These are phyloP conservation scores for Trilocha varians DNA, from an alignment of 2,888 invertebrate species.

Conservation along the genomic window DNA sequence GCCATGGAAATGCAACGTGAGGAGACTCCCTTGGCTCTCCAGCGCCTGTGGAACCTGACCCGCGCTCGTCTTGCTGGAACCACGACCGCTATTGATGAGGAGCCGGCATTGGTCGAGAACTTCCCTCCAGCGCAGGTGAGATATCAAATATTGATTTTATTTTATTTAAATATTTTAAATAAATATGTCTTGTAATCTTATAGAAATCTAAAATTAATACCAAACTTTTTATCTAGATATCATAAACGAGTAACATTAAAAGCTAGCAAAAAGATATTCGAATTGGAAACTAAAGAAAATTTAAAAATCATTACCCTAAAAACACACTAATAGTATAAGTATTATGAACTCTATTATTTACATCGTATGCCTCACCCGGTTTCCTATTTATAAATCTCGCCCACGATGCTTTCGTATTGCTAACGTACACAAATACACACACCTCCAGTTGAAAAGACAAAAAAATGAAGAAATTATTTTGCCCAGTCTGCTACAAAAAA, in stretches of 20 bases:
- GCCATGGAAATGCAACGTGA: slow-evolving; percentile 74
- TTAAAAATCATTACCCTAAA: neutral
- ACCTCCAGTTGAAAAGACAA: neutral
- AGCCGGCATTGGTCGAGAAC: slow-evolving; percentile 52
- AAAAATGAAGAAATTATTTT: too few relatives aligned
- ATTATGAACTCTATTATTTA: neutral
- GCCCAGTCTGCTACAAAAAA: too few relatives aligned
- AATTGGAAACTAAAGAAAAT: too few relatives aligned
- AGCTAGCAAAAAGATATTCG: too few relatives aligned
- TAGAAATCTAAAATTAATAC: too few relatives aligned
- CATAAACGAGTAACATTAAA: too few relatives aligned
- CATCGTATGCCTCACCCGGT: neutral
- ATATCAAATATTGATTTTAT: too few relatives aligned
- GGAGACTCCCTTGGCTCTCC: slow-evolving; percentile 62
- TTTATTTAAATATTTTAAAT: too few relatives aligned
- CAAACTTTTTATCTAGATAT: neutral
- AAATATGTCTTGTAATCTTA: too few relatives aligned
- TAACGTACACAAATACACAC: neutral
- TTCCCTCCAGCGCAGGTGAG: slow-evolving; percentile 60
- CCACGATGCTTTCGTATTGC: neutral
- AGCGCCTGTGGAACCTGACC: slow-evolving; percentile 65
- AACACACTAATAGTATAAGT: neutral
- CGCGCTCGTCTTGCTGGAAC: slow-evolving; percentile 64
- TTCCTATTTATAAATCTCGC: neutral
- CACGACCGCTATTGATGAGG: slow-evolving; percentile 52